Conservation (phyloP, 1,140 invertebrate species). For the Drosophila nebulosa region DNA sequence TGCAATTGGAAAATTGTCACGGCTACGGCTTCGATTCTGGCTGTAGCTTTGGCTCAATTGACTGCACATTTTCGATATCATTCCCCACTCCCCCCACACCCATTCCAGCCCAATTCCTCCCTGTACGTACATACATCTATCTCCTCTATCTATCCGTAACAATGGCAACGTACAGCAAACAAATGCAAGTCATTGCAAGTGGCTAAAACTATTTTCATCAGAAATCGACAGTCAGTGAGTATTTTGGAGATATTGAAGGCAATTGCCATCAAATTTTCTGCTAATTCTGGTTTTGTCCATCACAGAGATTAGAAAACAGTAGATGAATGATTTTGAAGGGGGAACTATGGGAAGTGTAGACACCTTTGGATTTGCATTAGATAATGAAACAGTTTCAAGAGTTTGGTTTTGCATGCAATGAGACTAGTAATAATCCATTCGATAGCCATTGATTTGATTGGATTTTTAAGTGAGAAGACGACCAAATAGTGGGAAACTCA, state of each 20-base stretch:
- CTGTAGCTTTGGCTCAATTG: slow-evolving; percentile 20
- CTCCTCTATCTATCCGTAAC: slow-evolving; percentile 37
- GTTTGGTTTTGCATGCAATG: not conserved
- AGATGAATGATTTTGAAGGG: too few species aligned
- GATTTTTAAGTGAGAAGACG: not conserved
- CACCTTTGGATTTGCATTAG: not conserved
- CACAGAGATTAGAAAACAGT: not conserved
- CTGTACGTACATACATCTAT: not conserved
- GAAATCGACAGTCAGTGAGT: slow-evolving; percentile 32
- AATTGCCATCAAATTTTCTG: slow-evolving; percentile 30
- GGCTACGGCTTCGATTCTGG: slow-evolving; percentile 17
- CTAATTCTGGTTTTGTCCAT: slow-evolving; percentile 5
- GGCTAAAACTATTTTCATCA: slow-evolving; percentile 18
- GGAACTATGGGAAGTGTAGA: not conserved
- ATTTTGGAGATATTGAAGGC: not conserved
- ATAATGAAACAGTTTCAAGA: not conserved
- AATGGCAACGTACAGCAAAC: slow-evolving; percentile 49
- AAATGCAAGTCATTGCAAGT: slow-evolving; percentile 16
- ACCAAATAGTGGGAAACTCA: too few species aligned
- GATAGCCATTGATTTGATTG: not conserved
- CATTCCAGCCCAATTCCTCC: not conserved
- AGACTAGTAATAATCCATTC: not conserved
- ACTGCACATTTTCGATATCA: slow-evolving; percentile 12
- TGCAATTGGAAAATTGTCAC: slow-evolving; percentile 73
- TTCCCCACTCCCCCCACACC: not conserved